Evolutionary conservation across 2,888 invertebrate species (phyloP).

Genomic region (Troglohyphantes excavatus): DNA sequence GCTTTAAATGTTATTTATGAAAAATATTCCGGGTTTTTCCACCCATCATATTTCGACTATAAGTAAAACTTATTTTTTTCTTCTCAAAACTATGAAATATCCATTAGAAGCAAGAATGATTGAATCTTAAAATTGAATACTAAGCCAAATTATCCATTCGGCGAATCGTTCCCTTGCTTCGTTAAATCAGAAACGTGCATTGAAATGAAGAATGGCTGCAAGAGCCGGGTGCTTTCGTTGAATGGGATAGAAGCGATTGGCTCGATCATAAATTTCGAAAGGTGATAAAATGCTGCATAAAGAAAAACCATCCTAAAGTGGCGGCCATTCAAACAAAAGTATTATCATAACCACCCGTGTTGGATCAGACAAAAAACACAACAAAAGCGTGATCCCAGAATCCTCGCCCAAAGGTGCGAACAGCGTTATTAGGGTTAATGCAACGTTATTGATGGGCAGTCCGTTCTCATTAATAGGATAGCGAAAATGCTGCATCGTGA

Average conservation of each 20-base stretch:
- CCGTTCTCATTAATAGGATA: constrained; percentile 60
- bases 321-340: constrained; percentile 72
- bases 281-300: constrained; percentile 59
- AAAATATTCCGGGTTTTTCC: too few relatives aligned
- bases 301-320: constrained; percentile 54
- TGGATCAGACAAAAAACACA: neutral
- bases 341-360: constrained; percentile 52
- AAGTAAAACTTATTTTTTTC: too few relatives aligned
- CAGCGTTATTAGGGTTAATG: constrained; percentile 77
- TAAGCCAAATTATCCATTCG: neutral
- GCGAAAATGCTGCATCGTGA: constrained; percentile 75
- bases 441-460: constrained; percentile 76
- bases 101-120: neutral
- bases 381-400: constrained; percentile 66
- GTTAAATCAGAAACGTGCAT: too few relatives aligned
- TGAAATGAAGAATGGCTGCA: neutral
- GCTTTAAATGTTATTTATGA: too few relatives aligned
- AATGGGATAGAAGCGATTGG: constrained; percentile 18
- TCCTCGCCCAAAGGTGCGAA: constrained; percentile 74
- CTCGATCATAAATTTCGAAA: constrained; percentile 66
- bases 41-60: too few relatives aligned
- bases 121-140: neutral
- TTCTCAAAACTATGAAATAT: too few relatives aligned
- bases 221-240: neutral
- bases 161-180: neutral